Evolutionary conservation across 2,797 vertebrate species (phyloP), one percentile per base, ranked within the genome.

Genomic region (Acrossocheilus wenchowensis): DNA sequence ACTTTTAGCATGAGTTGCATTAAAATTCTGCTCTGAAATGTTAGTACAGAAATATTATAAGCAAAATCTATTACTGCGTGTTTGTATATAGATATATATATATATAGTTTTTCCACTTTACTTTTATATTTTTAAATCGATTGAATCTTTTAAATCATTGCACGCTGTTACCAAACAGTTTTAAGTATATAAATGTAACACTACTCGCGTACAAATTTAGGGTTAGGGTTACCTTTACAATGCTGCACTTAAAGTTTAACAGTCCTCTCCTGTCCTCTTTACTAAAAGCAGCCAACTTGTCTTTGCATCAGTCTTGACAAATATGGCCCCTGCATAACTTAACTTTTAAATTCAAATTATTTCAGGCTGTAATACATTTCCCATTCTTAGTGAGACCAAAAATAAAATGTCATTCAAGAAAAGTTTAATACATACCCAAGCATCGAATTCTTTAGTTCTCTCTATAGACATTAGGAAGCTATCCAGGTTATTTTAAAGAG

Each of bases 261-360:
- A 97, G 97, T 98, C 97, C 97, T 98, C 97, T 98, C 97, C 97
- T 96, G 97, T 94, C 93, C 93, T 95, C 96, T 97, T 97, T 97
- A 91, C 88, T 96, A 97, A 97, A 97, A 97, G 93, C 96, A 97
- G 95, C 95, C 97, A 90, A 95, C 96, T 96, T 96, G 95, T 96
- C 94, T 89, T 90, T 92, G 93, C 96, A 95, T 96, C 97, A 96
- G 96, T 95, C 96, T 95, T 96, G 96, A 96, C 96, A 94, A 93
- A 88, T 95, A 95, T 93, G 72, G 93, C 92, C 95, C 95, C 95
- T 96, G 95, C 93, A 96, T 68, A 95, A 94, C 97, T 97, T 97
- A 92, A 97, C 97, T 97, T 97, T 96, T 95, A 96, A 97, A 96
- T 95, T 96, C 96, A 95, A 89, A 96, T 98, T 98, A 97, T 97